phyloP scores from a whole-genome alignment of 1,140 invertebrate genomes.

The Wasmannia auropunctata region DNA sequence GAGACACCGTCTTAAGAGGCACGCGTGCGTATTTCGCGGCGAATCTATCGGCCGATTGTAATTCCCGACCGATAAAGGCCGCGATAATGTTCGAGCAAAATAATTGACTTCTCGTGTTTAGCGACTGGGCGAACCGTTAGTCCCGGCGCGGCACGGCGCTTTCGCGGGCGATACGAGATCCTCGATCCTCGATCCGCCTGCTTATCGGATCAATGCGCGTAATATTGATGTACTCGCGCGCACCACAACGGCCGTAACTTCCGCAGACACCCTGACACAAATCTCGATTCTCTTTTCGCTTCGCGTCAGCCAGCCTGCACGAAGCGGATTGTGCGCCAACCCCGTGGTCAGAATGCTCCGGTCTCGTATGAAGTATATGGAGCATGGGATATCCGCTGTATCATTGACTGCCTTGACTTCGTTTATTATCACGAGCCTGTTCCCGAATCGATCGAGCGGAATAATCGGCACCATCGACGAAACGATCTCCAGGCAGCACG shows the following conservation, averaged over 20 bases:
- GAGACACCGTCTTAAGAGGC: neutral
- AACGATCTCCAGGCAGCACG: neutral
- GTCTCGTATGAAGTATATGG: neutral
- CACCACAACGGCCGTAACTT: neutral
- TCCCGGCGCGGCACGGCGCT: neutral
- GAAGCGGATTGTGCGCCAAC: neutral
- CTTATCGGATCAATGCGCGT: constrained; percentile 33
- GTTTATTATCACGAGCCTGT: constrained; percentile 7
- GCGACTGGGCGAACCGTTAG: constrained; percentile 32
- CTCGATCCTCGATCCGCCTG: neutral
- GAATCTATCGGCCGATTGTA: constrained; percentile 20
- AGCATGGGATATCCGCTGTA: neutral
- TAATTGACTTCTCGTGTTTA: constrained; percentile 60
- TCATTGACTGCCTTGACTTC: neutral
- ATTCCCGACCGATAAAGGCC: constrained; percentile 35
- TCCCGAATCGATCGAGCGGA: constrained; percentile 16
- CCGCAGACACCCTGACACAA: constrained; percentile 30
- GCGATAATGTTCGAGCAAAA: constrained; percentile 33
- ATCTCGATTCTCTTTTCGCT: constrained; percentile 11
- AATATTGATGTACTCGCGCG: constrained; percentile 13
- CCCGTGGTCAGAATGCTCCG: neutral
- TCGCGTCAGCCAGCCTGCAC: neutral
- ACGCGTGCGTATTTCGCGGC: neutral
- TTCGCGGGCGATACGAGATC: constrained; percentile 24
- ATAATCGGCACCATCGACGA: neutral